Base-by-base conservation (phyloP, 2,113 vertebrate genomes). In the Labeo catla region DNA sequence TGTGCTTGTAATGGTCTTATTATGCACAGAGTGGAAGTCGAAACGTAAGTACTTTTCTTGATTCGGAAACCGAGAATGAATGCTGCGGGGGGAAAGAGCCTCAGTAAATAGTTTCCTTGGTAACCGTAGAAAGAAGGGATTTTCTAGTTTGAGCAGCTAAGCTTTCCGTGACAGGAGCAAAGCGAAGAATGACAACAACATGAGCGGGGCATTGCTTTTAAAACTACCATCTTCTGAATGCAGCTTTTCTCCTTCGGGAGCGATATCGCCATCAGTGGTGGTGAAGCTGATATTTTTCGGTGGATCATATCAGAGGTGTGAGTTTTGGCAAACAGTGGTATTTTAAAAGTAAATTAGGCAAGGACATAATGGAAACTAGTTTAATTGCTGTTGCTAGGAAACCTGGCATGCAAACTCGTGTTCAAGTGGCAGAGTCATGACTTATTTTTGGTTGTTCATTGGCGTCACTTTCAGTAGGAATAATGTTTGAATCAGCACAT, bases 71-170 rank as follows among this genome's bases (percentile, higher is more conserved):
- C 78, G 34, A 78, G 49, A 89, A 86, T 79, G 43, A 52, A 87
- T 72, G 45, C 47, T 63, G 65, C 23, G 79, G 52, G 79, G 66
- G 81, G 81, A 66, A 87, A 73, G 47, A 63, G 76, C 76, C 85
- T 89, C 52, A 45, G 76, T 88, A 88, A 89, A 89, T 87, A 90
- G 90, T 91, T 91, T 90, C 88, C 90, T 86, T 89, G 90, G 90
- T 87, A 89, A 91, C 90, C 3, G 84, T 61, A 78, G 66, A 88
- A 87, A 87, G 65, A 87, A 59, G 78, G 86, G 77, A 88, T 91
- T 88, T 91, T 88, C 88, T 86, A 59, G 39, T 88, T 86, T 88
- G 59, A 84, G 85, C 72, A 83, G 81, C 81, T 89, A 87, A 88
- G 87, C 88, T 87, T 89, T 61, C 73, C 54, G 77, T 81, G 83